Conservation (phyloP, 2,797 vertebrate genomes). For the Diplodus puntazzo region DNA sequence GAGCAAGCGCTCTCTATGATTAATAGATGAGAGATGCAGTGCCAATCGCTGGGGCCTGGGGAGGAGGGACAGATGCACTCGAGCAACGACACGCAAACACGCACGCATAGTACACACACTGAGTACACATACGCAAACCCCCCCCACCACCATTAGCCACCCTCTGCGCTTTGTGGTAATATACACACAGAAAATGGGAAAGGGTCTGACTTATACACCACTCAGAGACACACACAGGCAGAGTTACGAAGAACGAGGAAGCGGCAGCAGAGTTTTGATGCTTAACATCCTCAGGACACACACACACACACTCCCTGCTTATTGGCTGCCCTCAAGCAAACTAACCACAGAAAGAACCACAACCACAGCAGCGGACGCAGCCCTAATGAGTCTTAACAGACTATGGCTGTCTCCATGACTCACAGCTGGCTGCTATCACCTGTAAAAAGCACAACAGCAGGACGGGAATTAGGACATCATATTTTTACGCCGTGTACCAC, state of each 20-base stretch:
- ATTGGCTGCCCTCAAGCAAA: conserved; percentile 52
- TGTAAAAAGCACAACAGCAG: conserved; percentile 67
- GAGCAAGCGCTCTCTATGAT: conserved; percentile 96
- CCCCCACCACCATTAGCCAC: conserved; percentile 61
- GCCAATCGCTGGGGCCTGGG: conserved; percentile 88
- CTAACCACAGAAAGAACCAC: conserved; percentile 67
- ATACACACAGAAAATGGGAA: conserved; percentile 44
- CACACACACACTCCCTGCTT: conserved; percentile 23
- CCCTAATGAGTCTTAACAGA: conserved; percentile 67
- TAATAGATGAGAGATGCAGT: conserved; percentile 99
- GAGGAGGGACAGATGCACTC: conserved; percentile 85
- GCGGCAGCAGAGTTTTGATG: conserved; percentile 39
- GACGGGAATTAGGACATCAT: conserved; percentile 62
- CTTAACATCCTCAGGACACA: conserved; percentile 55
- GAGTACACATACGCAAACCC: conserved; percentile 51
- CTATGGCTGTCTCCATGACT: conserved; percentile 57
- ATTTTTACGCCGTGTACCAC: conserved; percentile 28
- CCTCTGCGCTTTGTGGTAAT: conserved; percentile 55
- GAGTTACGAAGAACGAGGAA: conserved; percentile 46
- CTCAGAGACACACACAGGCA: conserved; percentile 36
- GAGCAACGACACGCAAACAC: conserved; percentile 73
- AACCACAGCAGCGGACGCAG: conserved; percentile 44
- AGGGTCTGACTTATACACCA: conserved; percentile 43
- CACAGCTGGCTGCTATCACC: conserved; percentile 62
- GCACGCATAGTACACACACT: conserved; percentile 48